Evolutionary conservation across 2,797 vertebrate genomes (phyloP).

Genomic region (Austrolebias charrua): DNA sequence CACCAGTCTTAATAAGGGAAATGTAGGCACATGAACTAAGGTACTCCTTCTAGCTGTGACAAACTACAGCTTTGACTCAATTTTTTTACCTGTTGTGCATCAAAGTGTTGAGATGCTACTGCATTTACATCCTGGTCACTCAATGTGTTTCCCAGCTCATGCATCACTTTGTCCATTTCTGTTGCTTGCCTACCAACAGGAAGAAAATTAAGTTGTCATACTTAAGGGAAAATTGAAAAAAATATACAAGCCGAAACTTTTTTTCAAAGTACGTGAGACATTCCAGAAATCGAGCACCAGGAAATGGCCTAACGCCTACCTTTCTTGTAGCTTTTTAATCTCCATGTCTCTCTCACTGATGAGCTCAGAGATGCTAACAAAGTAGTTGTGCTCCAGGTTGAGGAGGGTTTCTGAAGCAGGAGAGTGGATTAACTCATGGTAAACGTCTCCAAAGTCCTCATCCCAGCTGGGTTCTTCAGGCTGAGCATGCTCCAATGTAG

Average conservation of each 20-base stretch:
- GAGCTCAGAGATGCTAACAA: constrained; percentile 96
- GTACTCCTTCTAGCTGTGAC: background rate
- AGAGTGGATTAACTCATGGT: constrained; percentile 96
- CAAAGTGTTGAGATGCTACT: constrained; percentile 94
- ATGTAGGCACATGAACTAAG: no score
- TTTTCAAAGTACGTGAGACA: background rate
- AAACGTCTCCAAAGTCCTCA: constrained; percentile 96
- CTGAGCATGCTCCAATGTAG: constrained; percentile 87
- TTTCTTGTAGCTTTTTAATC: constrained; percentile 92
- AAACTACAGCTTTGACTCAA: background rate
- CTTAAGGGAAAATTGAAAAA: background rate
- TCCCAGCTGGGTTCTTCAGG: constrained; percentile 96
- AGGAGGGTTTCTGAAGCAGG: constrained; percentile 95
- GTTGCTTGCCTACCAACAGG: constrained; percentile 82
- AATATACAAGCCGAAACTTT: background rate
- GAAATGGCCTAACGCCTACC: constrained; percentile 71
- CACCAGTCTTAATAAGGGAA: no score
- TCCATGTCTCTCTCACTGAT: constrained; percentile 96
- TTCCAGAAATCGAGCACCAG: background rate
- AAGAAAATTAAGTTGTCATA: background rate
- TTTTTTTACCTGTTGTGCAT: constrained; percentile 89
- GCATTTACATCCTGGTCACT: constrained; percentile 95
- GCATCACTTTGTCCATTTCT: constrained; percentile 97
- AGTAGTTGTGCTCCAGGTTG: constrained; percentile 98
- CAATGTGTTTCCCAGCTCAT: constrained; percentile 91